phyloP scores from a whole-genome alignment of 2,888 invertebrate species.

The Camptogramma bilineatum region DNA sequence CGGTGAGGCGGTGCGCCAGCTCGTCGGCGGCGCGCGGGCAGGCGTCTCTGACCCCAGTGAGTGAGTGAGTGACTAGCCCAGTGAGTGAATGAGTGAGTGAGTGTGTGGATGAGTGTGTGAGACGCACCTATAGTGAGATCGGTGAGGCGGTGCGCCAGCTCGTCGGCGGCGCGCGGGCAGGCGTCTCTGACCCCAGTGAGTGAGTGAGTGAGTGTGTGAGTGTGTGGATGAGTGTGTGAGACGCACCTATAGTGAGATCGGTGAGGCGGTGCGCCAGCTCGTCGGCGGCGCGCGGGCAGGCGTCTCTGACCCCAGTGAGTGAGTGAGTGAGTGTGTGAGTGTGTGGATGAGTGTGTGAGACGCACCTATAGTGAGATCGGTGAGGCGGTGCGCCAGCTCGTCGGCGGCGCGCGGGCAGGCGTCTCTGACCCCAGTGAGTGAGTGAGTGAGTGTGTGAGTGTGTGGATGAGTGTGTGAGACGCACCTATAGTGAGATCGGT shows the following conservation, averaged over 20 bases:
- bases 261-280: slow-evolving; percentile 72
- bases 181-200: too few relatives aligned
- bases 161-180: slow-evolving; percentile 67
- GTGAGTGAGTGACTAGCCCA: not conserved
- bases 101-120: not conserved
- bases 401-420: slow-evolving; percentile 65
- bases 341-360: not conserved
- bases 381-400: slow-evolving; percentile 71
- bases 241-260: slow-evolving; percentile 74
- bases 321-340: not conserved
- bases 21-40: slow-evolving; percentile 69
- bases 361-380: slow-evolving; percentile 74
- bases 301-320: too few relatives aligned
- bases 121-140: slow-evolving; percentile 73
- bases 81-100: not conserved
- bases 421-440: too few relatives aligned
- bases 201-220: not conserved
- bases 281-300: slow-evolving; percentile 65
- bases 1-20: slow-evolving; percentile 70
- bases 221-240: not conserved
- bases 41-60: too few relatives aligned
- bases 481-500: slow-evolving; percentile 75
- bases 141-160: slow-evolving; percentile 70
- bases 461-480: not conserved
- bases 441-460: not conserved